Evolutionary conservation across 2,113 vertebrate genomes (phyloP), one percentile per base, ranked within the genome.

Genomic region (Protobothrops flavoviridis): DNA sequence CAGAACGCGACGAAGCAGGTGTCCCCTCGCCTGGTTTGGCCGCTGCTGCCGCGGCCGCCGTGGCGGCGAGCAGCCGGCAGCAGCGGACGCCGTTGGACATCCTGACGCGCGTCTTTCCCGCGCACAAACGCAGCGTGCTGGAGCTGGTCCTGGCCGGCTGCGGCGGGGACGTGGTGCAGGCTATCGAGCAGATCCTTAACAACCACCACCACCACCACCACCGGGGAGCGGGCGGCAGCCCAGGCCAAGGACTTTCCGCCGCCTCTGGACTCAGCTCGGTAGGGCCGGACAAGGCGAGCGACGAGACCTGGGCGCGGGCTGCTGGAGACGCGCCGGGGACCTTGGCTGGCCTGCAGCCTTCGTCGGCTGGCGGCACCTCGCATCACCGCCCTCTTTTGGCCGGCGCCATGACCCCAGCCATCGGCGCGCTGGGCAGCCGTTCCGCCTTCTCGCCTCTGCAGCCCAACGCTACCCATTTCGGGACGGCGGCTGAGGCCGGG

Each of bases 111-210:
- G 99, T 99, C 74, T 99, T 99, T 96, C 99, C 99, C 55, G 99
- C 98, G 93, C 99, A 99, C 98, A 98, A 99, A 97, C 98, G 99
- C 64, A 98, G 99, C 95, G 99, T 99, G 89, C 97, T 99, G 96
- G 99, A 99, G 98, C 98, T 99, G 91, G 99, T 99, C 85, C 97
- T 99, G 95, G 99, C 99, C 96, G 99, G 99, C 96, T 99, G 99
- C 96, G 99, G 99, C 20, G 99, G 99, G 90, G 99, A 99, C 95
- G 99, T 99, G 98, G 99, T 99, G 45, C 99, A 99, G 97, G 99
- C 99, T 96, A 99, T 99, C 95, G 99, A 99, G 98, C 99, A 99
- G 97, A 99, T 99, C 96, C 98, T 99, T 94, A 99, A 99, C 98
- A 99, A 99, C 98, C 97, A 96, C 94, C 92, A 93, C 24, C 92